Evolutionary conservation across 2,888 invertebrate species (phyloP), one percentile per base, ranked within the genome.

Genomic region (Thumatha senex): DNA sequence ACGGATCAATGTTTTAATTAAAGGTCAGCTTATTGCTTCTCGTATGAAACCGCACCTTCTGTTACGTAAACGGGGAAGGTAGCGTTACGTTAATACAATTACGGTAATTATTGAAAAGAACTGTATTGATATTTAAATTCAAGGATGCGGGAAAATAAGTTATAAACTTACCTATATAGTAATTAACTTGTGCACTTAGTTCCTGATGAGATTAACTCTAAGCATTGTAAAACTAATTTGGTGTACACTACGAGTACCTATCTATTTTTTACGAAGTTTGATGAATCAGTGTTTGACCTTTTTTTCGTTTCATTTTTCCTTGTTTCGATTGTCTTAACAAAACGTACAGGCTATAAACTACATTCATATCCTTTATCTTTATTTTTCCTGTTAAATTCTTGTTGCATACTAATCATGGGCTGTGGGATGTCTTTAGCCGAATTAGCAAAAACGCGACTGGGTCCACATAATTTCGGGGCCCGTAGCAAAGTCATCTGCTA

Each of bases 1-100:
- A 55, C 39, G 53, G 61, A 54, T 61, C 56, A 40, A 57, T 48
- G 53, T 64, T 61, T 67, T 48, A 57, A 55, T 57, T 68, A 53
- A 67, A 67, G 63, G 51, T 51, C 45, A 30, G 12, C 15, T 40
- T 35, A 49, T 35, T 40, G 13, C 33, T 40, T 29, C n/a, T 10
- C 5, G 10, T 30, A 38, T 34, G 15, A 29, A 34, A 43, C 29
- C 18, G 18, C 39, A 40, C 43, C 42, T 51, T 36, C 3, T 43
- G 24, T 41, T 40, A 18, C 36, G 42, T 44, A 40, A 40, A 46
- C 13, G 33, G 35, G 36, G 33, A 40, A 50, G 36, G 46, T 14
- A 38, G 30, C 35, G 4, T 46, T 38, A 36, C 40, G 2, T 46
- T 38, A 36, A 43, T 43, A 45, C 40, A 31, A 38, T 43, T 39